These are phyloP conservation scores for Paralichthys olivaceus DNA, from an alignment of 2,113 vertebrate genomes.

Conservation along the genomic window DNA sequence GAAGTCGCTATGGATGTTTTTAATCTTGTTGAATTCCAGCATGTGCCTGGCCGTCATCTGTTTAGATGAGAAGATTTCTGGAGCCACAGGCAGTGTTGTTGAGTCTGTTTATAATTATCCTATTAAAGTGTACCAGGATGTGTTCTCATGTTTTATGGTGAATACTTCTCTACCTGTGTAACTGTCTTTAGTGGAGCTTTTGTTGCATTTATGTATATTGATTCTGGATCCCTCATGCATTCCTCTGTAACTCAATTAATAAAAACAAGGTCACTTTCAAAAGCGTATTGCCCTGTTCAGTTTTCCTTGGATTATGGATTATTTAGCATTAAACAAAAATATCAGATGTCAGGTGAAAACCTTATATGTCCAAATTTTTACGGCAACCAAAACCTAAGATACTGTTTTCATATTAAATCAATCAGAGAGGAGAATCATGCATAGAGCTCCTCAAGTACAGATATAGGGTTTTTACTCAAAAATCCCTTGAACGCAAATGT, in stretches of 20 bases:
- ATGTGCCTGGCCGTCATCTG: slow-evolving; percentile 35
- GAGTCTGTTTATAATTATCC: slow-evolving; percentile 78
- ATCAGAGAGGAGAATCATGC: background rate
- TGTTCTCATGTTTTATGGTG: slow-evolving; percentile 73
- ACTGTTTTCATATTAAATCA: background rate
- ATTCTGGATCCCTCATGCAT: slow-evolving; percentile 14
- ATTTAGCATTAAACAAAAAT: background rate
- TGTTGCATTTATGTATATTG: slow-evolving; percentile 15
- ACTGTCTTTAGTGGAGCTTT: slow-evolving; percentile 44
- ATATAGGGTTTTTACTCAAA: too few relatives aligned
- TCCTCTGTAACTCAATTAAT: slow-evolving; percentile 9
- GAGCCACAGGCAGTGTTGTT: slow-evolving; percentile 54
- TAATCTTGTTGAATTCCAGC: slow-evolving; percentile 33
- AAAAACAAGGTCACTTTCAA: background rate
- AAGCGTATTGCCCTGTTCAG: background rate
- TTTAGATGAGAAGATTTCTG: slow-evolving; percentile 49
- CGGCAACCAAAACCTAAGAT: background rate
- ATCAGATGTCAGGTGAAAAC: background rate
- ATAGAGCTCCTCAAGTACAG: too few relatives aligned
- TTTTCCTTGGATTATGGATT: background rate
- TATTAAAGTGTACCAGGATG: slow-evolving; percentile 74
- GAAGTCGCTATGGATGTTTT: slow-evolving; percentile 10
- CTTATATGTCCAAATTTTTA: background rate
- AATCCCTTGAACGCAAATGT: too few relatives aligned
- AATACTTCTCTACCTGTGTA: slow-evolving; percentile 79